A percentile compares a stretch with the other conserved stretches of the same genome.
Conservation (phyloP, 2,797 vertebrate genomes). For the Rousettus madagascariensis region DNA sequence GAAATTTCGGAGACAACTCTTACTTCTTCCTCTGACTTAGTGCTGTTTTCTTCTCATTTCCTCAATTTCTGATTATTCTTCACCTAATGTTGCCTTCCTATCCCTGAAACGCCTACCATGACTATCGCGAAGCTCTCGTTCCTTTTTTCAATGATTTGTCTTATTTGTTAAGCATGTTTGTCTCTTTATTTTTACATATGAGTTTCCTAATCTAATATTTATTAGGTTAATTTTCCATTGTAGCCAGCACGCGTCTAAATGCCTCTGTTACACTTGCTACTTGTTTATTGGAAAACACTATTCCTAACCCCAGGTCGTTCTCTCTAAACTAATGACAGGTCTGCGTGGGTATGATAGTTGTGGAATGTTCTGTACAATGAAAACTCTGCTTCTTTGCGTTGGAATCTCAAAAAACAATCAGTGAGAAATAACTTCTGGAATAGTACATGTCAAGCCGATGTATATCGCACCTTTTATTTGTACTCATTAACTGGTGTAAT, state of each 20-base stretch:
- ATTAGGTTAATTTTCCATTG: not conserved
- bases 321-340: not conserved
- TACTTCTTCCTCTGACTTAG: not conserved
- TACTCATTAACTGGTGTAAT: not conserved
- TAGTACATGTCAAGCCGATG: not conserved
- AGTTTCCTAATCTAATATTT: not conserved
- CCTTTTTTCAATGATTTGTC: not conserved
- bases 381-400: not conserved
- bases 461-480: not conserved
- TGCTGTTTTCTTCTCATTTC: not conserved
- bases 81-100: not conserved
- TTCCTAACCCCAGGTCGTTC: not conserved
- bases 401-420: not conserved
- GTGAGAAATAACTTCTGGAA: not conserved
- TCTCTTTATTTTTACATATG: not conserved
- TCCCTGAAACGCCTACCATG: too few species aligned
- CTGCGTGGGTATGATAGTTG: not conserved
- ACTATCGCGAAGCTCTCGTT: not conserved
- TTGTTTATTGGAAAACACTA: not conserved
- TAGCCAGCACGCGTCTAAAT: not conserved
- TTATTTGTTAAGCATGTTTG: not conserved
- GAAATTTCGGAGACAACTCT: not conserved
- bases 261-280: not conserved
- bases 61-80: not conserved
- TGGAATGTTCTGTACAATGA: not conserved